Base-by-base conservation (phyloP, 2,888 invertebrate genomes). In the Boloria selene region DNA sequence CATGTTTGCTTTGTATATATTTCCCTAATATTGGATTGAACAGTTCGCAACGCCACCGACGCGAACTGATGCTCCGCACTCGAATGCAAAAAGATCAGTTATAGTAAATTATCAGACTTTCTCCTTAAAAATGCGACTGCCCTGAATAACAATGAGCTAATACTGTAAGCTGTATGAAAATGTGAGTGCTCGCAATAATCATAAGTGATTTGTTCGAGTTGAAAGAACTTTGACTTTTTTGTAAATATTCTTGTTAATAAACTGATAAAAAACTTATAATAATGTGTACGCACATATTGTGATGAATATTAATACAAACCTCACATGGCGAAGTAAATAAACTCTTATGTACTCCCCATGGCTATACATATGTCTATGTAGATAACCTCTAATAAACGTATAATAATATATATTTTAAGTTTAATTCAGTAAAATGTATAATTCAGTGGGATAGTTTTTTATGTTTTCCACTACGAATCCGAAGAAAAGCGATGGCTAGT, bases 1-100 rank as follows among this genome's bases (percentile, higher is more conserved):
- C 88, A 90, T 90, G 90, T 90, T 90, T 88, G 87, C 84, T 90
- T 88, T 86, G 89, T 88, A 88, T 87, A 90, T 85, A 88, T 88
- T 88, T 84, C 87, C 86, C 86, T 88, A 89, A 88, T 90, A 87
- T 85, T 86, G 83, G 85, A 87, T 84, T 85, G 87, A 87, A 88
- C 88, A 87, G 88, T 87, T 88, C 80, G 86, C 82, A 82, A 83
- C 79, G 81, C 82, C 76, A 82, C 75, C 82, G 80, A 38, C 26
- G 85, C 83, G 86, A 74, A 77, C 64, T 52, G 66, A 69, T 66
- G 61, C 65, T 67, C 68, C 64, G 64, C 61, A 16, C 26, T 31
- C 38, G 53, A 16, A 83, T 83, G 82, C 80, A 78, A 83, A 83
- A 82, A 53, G 53, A 26, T 53, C n/a, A 26, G 31, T 38, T 53